Evolutionary conservation across 2,888 invertebrate genomes (phyloP), one percentile per base, ranked within the genome.

Genomic region (Drosophila hawaiiensis): DNA sequence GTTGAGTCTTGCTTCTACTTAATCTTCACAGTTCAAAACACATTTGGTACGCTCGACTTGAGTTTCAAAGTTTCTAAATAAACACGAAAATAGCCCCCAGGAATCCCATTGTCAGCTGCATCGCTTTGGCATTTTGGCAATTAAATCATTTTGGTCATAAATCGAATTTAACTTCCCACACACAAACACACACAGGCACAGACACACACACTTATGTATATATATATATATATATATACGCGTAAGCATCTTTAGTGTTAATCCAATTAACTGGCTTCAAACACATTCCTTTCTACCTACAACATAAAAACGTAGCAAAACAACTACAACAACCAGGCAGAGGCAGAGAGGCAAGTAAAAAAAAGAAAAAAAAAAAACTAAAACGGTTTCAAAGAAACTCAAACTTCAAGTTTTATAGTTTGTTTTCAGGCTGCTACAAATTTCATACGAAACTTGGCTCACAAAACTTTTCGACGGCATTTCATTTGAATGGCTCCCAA

Each of bases 241-340:
- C 22, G 4, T 16, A 16, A 47, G 50, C 56, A 62, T 52, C 71
- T 61, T 60, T 58, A 70, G 84, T 78, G 88, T 84, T 84, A 88
- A 85, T 85, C 89, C 84, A 85, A 85, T 85, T 85, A 89, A 85
- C 86, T 85, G 80, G 78, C 84, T 76, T 84, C 86, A 89, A 84
- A 88, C 68, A 83, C 84, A 84, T 88, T 84, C 89, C 86, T 58
- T 68, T 80, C 80, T 73, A 78, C 70, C 73, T 71, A 68, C 65
- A 65, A 63, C 60, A 76, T 39, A 72, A 62, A 68, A 47, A 54
- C 22, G 47, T 47, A 0, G 47, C 47, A 52, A 54, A n/a, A 59
- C 22, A 70, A 64, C 29, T 67, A 62, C 31, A 58, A 22, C 41
- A 64, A 56, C 31, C 63, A 37, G 37, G 25, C 25, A 55, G 6